phyloP scores from a whole-genome alignment of 2,888 invertebrate species.

The Drymonia ruficornis region DNA sequence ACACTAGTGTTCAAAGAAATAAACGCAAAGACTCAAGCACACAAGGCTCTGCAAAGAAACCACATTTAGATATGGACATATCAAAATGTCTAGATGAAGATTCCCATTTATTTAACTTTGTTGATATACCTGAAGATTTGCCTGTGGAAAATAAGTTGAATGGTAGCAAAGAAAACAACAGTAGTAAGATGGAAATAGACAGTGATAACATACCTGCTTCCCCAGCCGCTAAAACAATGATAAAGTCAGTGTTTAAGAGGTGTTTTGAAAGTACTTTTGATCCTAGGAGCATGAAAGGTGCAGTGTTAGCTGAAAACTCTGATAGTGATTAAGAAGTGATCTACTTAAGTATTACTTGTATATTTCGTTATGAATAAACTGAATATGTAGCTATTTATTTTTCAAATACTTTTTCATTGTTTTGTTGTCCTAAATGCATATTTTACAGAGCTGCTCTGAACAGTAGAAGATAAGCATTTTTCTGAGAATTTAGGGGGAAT shows the following conservation, averaged over 20 bases:
- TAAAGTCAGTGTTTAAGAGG: slow-evolving; percentile 87
- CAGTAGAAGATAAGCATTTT: no score
- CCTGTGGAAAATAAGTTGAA: slow-evolving; percentile 31
- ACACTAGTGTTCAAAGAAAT: slow-evolving; percentile 62
- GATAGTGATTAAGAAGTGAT: slow-evolving; percentile 81
- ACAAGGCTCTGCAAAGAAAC: slow-evolving; percentile 60
- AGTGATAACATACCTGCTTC: slow-evolving; percentile 85
- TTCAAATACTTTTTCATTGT: background rate
- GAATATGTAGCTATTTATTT: background rate
- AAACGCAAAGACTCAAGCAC: slow-evolving; percentile 56
- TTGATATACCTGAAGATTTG: slow-evolving; percentile 69
- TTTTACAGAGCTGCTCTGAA: no score
- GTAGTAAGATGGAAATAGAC: slow-evolving; percentile 44
- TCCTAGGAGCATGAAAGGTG: slow-evolving; percentile 83
- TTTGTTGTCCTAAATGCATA: background rate
- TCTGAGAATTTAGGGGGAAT: background rate
- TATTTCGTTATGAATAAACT: background rate
- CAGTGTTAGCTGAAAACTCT: slow-evolving; percentile 89
- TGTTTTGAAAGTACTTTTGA: slow-evolving; percentile 91
- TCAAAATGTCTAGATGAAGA: slow-evolving; percentile 77
- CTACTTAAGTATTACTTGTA: no score
- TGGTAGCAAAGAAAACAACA: slow-evolving; percentile 34
- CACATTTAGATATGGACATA: slow-evolving; percentile 66
- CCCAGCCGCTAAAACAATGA: slow-evolving; percentile 84
- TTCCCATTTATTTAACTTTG: slow-evolving; percentile 77